phyloP scores from a whole-genome alignment of 35 echinoderm and acorn worm species.

The Patiria miniata region DNA sequence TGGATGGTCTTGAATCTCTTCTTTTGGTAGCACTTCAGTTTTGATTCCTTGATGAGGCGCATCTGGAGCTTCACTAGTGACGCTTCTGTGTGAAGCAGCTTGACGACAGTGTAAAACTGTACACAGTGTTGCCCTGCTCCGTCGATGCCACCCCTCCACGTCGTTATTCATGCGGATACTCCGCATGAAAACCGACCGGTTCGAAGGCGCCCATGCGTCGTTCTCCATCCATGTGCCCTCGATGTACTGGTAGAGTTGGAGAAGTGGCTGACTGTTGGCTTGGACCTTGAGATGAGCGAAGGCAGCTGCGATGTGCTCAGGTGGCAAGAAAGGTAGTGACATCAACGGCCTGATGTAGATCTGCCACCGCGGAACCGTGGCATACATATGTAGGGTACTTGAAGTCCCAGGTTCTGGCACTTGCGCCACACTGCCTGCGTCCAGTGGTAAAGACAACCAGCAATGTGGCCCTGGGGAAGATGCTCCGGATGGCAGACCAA shows the following conservation, averaged over 20 bases:
- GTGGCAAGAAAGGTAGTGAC: not conserved
- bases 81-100: no score
- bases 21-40: no score
- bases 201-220: not conserved
- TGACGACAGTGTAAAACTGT: not conserved
- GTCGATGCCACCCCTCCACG: conserved; percentile 41
- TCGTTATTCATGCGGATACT: conserved; percentile 32
- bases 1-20: no score
- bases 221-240: not conserved
- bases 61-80: no score
- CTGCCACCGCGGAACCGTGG: not conserved
- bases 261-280: not conserved
- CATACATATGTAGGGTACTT: not conserved
- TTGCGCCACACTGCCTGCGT: not conserved
- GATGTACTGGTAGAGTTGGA: not conserved
- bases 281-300: not conserved
- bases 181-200: not conserved
- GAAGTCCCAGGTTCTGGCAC: not conserved
- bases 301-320: not conserved
- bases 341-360: not conserved
- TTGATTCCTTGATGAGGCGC: no score
- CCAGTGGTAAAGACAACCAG: not conserved
- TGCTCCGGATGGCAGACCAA: not conserved
- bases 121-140: not conserved
- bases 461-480: not conserved